Percentiles rank a stretch among this genome's conserved stretches.
Evolutionary conservation across 2,888 invertebrate species (phyloP).

Genomic region (Ectobius pallidus): DNA sequence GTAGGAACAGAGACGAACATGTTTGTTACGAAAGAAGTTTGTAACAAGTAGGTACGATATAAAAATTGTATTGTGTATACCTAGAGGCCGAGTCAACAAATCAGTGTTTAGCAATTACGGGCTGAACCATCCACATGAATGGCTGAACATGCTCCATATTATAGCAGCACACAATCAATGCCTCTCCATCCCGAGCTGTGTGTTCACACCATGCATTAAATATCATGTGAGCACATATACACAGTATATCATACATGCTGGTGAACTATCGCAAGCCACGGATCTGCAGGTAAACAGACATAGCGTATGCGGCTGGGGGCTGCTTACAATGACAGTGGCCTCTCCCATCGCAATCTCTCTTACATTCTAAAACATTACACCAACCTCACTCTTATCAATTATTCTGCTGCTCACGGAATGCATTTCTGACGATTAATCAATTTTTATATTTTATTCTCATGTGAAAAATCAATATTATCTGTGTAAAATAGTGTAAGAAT

Average conservation of each 20-base stretch:
- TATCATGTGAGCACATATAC: conserved; percentile 5
- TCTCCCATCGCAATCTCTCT: background rate
- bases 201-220: conserved; percentile 38
- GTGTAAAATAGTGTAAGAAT: too few species aligned
- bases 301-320: background rate
- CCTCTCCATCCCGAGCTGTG: conserved; percentile 5
- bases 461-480: too few species aligned
- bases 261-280: conserved; percentile 3
- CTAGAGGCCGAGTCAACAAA: conserved; percentile 34
- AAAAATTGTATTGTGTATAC: conserved; percentile 3
- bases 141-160: conserved; percentile 35
- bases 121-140: conserved; percentile 35
- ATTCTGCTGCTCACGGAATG: too few species aligned
- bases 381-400: too few species aligned
- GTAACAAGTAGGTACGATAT: background rate
- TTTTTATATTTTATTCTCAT: too few species aligned
- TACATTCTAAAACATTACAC: too few species aligned
- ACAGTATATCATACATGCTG: background rate
- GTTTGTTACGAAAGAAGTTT: too few species aligned
- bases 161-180: conserved; percentile 33
- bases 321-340: conserved; percentile 19
- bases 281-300: conserved; percentile 25
- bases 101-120: conserved; percentile 38
- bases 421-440: too few species aligned
- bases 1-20: too few species aligned